Percentiles rank a stretch among this genome's conserved stretches.
phyloP scores from a whole-genome alignment of 1,140 invertebrate species.

The Phthorimaea operculella region DNA sequence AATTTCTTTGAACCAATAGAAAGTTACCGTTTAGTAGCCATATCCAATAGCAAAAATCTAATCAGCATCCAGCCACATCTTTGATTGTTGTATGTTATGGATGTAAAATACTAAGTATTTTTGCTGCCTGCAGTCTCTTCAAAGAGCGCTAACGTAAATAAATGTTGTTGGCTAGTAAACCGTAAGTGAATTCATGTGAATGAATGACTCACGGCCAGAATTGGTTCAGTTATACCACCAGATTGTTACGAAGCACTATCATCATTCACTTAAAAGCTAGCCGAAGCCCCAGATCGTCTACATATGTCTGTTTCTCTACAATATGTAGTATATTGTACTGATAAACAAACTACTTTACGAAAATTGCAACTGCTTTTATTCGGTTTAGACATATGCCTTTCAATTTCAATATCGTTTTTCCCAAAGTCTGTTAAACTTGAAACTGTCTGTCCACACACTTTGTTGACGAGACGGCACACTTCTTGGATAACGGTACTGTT shows the following conservation, averaged over 20 bases:
- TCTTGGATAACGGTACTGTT: conserved; percentile 21
- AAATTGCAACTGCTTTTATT: no score
- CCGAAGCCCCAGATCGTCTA: neutral
- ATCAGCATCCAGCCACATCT: no score
- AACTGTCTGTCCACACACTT: conserved; percentile 1
- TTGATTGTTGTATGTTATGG: no score
- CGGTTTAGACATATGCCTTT: neutral
- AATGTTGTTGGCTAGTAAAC: conserved; percentile 44
- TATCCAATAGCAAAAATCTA: no score
- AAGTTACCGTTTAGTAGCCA: no score
- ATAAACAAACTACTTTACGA: neutral
- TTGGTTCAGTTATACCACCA: conserved; percentile 47
- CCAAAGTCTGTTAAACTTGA: no score
- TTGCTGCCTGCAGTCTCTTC: conserved; percentile 7
- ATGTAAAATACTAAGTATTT: neutral
- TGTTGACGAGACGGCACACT: conserved; percentile 28
- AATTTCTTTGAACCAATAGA: no score
- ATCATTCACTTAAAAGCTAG: conserved; percentile 1
- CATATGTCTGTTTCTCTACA: neutral
- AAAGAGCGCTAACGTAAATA: conserved; percentile 40
- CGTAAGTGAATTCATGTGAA: conserved; percentile 47
- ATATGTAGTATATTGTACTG: neutral
- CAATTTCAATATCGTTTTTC: neutral
- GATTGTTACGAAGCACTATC: conserved; percentile 31
- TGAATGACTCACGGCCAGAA: conserved; percentile 58